A percentile compares a stretch with the other conserved stretches of the same genome.
These are phyloP conservation scores for Paratilapia polleni DNA, from an alignment of 2,113 vertebrate species.

Conservation along the genomic window DNA sequence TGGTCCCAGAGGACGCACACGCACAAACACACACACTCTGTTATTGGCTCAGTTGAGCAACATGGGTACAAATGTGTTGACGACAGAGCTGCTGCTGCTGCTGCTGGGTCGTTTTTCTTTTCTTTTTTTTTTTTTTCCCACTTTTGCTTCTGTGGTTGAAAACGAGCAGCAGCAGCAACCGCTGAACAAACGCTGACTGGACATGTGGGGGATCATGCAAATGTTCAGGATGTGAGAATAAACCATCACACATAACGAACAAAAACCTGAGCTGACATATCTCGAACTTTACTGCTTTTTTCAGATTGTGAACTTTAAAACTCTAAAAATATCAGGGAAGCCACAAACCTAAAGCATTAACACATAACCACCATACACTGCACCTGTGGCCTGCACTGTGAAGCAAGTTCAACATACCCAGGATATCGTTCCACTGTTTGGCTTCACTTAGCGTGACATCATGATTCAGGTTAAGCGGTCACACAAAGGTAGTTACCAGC, in stretches of 20 bases:
- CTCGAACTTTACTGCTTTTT: neutral
- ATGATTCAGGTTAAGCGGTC: neutral
- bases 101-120: neutral
- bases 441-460: no score
- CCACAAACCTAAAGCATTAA: neutral
- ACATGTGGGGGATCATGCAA: neutral
- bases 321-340: neutral
- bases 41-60: neutral
- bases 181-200: neutral
- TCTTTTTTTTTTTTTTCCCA: no score
- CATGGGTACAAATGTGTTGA: neutral
- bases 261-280: neutral
- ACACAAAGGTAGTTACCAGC: neutral
- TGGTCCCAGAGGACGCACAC: constrained; percentile 12
- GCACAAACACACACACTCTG: constrained; percentile 12
- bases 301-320: neutral
- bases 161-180: neutral
- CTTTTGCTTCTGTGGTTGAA: neutral
- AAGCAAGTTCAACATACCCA: neutral
- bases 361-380: neutral
- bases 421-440: neutral
- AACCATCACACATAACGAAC: neutral
- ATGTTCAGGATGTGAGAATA: neutral
- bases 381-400: neutral
- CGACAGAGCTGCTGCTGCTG: neutral